Base-by-base conservation (phyloP, 1,140 invertebrate genomes). In the Papilio glaucus region DNA sequence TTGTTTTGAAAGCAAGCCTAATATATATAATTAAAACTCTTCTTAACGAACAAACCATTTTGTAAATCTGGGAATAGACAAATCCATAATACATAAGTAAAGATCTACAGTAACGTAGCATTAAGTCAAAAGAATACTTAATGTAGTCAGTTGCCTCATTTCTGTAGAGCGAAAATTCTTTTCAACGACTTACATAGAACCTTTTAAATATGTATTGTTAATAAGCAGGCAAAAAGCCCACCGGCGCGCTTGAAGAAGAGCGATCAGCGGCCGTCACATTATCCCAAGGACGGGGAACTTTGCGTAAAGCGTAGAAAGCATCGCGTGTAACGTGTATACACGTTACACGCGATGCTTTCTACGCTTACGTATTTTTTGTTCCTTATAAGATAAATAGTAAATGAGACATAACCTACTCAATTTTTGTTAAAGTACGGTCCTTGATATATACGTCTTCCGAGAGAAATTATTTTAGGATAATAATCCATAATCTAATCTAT, bases 131-230 rank as follows among this genome's bases (percentile, higher is more conserved):
- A 68, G 65, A 68, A 68, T 68, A 68, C 65, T 68, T 68, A 68
- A 68, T 68, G 41, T 68, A 68, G 63, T 24, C 62, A 41, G 62
- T 26, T 68, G 41, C 65, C 65, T 68, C 65, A 45, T 68, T 68
- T 68, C 65, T 68, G 15, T 45, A 68, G 21, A 68, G 24, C 9
- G 38, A 65, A 68, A 68, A 68, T 68, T 68, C 65, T 68, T 68
- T 68, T 45, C 39, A 45, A 68, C 39, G 65, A 68, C 65, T 68
- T 68, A 45, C 65, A 68, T 68, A 68, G 65, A 45, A 67, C 21
- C 63, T 67, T 67, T 67, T 67, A 67, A 68, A 68, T 68, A 68
- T 68, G 65, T 68, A 68, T 68, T 68, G 65, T 68, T 68, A 68
- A 68, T 68, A 68, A 68, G 65, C 39, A 68, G 65, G 65, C 65